Evolutionary conservation across 2,113 vertebrate genomes (phyloP).

Genomic region (Campylomormyrus tamandua): DNA sequence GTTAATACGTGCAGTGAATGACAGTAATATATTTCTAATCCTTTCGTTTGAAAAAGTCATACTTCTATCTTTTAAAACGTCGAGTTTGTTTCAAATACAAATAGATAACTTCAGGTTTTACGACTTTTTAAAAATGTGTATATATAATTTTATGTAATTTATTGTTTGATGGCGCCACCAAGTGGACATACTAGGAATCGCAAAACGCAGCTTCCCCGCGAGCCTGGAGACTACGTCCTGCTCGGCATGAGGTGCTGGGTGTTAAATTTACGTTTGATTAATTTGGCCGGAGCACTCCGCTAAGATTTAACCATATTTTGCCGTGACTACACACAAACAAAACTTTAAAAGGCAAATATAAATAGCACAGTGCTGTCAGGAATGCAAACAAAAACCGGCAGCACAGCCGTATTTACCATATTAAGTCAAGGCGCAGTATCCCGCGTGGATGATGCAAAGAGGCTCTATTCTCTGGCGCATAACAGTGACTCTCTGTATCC

Average conservation of each 20-base stretch:
- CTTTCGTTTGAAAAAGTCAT: not conserved
- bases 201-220: not conserved
- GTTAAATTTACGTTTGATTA: not conserved
- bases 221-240: not conserved
- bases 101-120: not conserved
- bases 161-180: slow-evolving; percentile 12
- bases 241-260: not conserved
- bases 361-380: not conserved
- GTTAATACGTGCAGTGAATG: not conserved
- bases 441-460: not conserved
- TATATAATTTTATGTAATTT: not conserved
- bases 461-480: not conserved
- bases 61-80: not conserved
- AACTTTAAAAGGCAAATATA: not conserved
- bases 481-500: not conserved
- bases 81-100: not conserved
- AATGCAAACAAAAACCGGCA: not conserved
- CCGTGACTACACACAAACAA: not conserved
- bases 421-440: not conserved
- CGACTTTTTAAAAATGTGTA: not conserved
- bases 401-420: not conserved
- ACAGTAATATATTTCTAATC: not conserved
- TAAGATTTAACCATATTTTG: not conserved
- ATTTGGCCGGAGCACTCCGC: not conserved
- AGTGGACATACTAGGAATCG: not conserved